Base-by-base conservation (phyloP, 2,113 vertebrate genomes). In the Pseudorasbora parva region DNA sequence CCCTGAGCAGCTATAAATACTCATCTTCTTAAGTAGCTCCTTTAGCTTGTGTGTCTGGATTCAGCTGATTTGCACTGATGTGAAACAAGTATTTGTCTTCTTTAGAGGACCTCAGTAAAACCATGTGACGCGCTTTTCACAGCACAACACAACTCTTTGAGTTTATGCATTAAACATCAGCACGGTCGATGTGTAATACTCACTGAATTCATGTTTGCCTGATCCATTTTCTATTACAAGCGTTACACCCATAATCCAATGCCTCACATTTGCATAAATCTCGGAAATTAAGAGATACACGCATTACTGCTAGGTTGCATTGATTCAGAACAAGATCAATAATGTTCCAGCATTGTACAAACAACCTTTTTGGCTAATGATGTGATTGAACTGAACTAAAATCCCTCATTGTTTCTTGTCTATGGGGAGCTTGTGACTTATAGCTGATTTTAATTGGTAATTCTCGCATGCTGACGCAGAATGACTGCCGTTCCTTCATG, bases 11-110 rank as follows among this genome's bases (percentile, higher is more conserved):
- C 43, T 79, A 73, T 79, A 84, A 84, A 79, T 72, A 73, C 33
- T 25, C 30, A 30, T 77, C 25, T 21, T 47, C 76, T 73, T 84
- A 79, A 84, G 71, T 59, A 72, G 37, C 51, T 78, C 41, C 37
- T 33, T 57, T 45, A 66, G 23, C 8, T 27, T 51, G 27, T 49
- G 73, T 51, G 21, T 76, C 51, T 78, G 73, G 75, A 59, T 23
- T 83, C 59, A 66, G 47, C 64, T 71, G 75, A 84, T 84, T 47
- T 47, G 23, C 14, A 72, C 64, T 72, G 17, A 84, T 68, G 25
- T 4, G 12, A 84, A 41, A 62, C 73, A 77, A 68, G 56, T 45
- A 62, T 69, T 84, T 59, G 54, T 47, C 43, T 15, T 19, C 14
- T 5, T 72, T 37, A 62, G 43, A 43, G 41, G 27, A 41, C 43